Conservation (phyloP, 2,888 invertebrate genomes). For the Drosophila emarginata region DNA sequence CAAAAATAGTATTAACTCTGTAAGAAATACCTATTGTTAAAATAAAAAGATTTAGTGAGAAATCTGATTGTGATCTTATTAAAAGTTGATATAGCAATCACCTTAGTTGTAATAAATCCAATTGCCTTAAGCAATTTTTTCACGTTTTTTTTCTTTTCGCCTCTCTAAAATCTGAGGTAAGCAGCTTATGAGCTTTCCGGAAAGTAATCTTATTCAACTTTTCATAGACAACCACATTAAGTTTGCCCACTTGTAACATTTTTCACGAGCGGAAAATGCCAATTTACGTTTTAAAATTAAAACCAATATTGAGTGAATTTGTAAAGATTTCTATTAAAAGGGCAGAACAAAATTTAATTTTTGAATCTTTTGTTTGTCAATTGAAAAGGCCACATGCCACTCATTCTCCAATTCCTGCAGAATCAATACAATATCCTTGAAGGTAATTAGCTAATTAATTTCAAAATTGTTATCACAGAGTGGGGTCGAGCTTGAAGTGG, state of each 20-base stretch:
- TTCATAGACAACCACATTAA: constrained; percentile 2
- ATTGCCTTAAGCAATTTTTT: neutral
- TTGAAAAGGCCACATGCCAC: constrained; percentile 9
- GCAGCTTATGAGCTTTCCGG: neutral
- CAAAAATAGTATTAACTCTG: too few species aligned
- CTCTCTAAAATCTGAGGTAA: neutral
- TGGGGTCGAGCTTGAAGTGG: neutral
- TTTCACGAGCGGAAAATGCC: neutral
- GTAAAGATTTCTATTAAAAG: neutral
- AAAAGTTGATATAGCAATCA: constrained; percentile 5
- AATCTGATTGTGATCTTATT: neutral
- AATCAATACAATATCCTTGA: constrained; percentile 58
- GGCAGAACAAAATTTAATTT: constrained; percentile 20
- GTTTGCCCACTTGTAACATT: neutral
- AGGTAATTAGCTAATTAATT: constrained; percentile 75
- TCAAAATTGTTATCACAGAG: constrained; percentile 41
- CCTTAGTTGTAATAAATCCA: constrained; percentile 1
- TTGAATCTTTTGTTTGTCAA: constrained; percentile 9
- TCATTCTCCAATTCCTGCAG: constrained; percentile 29
- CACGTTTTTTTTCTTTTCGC: neutral
- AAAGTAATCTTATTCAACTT: neutral
- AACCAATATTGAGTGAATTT: neutral
- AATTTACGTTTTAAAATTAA: constrained; percentile 14
- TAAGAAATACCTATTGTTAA: neutral
- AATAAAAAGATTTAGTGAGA: neutral